phyloP scores from a whole-genome alignment of 2,888 invertebrate species.

The Pediacus dermestoides region DNA sequence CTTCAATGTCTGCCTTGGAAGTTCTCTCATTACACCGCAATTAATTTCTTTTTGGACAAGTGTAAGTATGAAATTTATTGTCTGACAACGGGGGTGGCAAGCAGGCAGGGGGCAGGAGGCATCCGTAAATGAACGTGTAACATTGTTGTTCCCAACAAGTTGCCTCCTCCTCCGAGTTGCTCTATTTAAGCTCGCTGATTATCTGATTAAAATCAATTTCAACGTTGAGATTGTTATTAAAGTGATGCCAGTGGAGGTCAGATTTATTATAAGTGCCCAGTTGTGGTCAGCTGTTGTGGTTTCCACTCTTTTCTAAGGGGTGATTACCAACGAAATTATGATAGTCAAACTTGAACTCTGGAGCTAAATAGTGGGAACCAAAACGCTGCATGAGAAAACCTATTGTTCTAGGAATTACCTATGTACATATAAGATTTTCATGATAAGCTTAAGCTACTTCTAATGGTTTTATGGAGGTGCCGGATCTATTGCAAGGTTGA shows the following conservation, averaged over 20 bases:
- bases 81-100: too few species aligned
- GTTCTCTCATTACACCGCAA: slow-evolving; percentile 29
- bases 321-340: slow-evolving; percentile 2
- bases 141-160: not conserved
- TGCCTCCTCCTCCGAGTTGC: slow-evolving; percentile 5
- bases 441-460: too few species aligned
- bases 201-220: slow-evolving; percentile 48
- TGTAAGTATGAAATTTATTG: slow-evolving; percentile 33
- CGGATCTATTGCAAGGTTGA: too few species aligned
- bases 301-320: not conserved
- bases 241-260: slow-evolving; percentile 39
- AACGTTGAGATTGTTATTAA: slow-evolving; percentile 37
- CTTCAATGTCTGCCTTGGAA: slow-evolving; percentile 30
- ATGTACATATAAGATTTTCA: too few species aligned
- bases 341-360: too few species aligned
- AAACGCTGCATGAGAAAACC: too few species aligned
- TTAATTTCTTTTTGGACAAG: slow-evolving; percentile 34
- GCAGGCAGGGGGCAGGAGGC: too few species aligned
- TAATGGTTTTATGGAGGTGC: too few species aligned
- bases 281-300: slow-evolving; percentile 21
- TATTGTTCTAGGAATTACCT: too few species aligned
- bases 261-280: slow-evolving; percentile 37
- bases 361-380: too few species aligned
- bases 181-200: slow-evolving; percentile 29
- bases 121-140: not conserved